Evolutionary conservation across 2,113 vertebrate genomes (phyloP).

Genomic region (Cephalopholis sonnerati): DNA sequence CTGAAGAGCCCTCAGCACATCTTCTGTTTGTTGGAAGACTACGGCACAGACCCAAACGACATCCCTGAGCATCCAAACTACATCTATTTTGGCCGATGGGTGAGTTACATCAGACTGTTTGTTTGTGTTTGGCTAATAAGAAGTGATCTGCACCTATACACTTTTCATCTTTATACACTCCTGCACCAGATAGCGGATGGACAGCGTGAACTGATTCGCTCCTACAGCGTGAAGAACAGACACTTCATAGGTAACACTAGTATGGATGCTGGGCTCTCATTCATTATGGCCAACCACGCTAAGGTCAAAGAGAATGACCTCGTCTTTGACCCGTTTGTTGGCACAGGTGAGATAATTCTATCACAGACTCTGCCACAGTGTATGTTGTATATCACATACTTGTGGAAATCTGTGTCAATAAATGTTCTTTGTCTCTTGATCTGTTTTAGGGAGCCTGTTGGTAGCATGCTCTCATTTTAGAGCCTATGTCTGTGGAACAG

Average conservation of each 20-base stretch:
- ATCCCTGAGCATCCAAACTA: constrained; percentile 90
- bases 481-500: constrained; percentile 95
- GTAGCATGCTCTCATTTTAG: constrained; percentile 96
- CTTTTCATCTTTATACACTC: neutral
- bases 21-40: constrained; percentile 96
- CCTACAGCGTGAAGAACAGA: constrained; percentile 96
- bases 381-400: neutral
- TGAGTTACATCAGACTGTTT: constrained; percentile 75
- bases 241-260: constrained; percentile 99
- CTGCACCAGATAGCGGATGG: constrained; percentile 92
- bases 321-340: constrained; percentile 98
- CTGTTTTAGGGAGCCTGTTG: constrained; percentile 91
- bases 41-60: constrained; percentile 92
- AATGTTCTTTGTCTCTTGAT: constrained; percentile 15
- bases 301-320: constrained; percentile 93
- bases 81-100: constrained; percentile 98
- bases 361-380: neutral
- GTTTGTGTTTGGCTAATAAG: neutral
- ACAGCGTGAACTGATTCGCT: constrained; percentile 89
- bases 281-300: constrained; percentile 98
- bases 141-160: neutral
- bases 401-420: neutral
- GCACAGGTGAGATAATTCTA: constrained; percentile 89
- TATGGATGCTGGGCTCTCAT: constrained; percentile 97
- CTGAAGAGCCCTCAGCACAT: constrained; percentile 92